phyloP scores from a whole-genome alignment of 2,113 vertebrate genomes.

The Malurus cyaneus region DNA sequence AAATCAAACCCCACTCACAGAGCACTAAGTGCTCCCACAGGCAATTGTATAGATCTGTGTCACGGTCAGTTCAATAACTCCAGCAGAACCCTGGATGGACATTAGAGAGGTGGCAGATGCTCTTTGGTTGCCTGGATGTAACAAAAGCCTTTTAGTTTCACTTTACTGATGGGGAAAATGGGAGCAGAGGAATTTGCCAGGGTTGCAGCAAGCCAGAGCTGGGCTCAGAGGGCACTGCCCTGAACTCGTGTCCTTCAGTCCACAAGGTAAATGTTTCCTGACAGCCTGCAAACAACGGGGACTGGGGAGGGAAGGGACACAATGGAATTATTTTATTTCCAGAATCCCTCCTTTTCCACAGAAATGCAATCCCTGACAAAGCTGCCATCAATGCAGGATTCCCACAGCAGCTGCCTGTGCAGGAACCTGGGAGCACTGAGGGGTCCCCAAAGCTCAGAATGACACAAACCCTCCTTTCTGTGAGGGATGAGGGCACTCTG shows the following conservation, averaged over 20 bases:
- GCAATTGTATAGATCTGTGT: not conserved
- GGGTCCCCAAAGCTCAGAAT: not conserved
- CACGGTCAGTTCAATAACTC: not conserved
- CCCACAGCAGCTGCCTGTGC: not conserved
- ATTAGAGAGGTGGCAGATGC: not conserved
- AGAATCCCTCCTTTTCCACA: not conserved
- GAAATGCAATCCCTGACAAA: not conserved
- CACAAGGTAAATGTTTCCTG: not conserved
- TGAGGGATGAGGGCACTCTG: not conserved
- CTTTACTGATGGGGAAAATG: conserved; percentile 27
- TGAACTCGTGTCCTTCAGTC: not conserved
- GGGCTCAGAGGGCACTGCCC: not conserved
- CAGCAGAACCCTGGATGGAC: not conserved
- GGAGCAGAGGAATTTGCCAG: not conserved
- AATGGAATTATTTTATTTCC: not conserved
- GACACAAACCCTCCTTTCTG: not conserved
- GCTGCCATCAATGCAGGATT: not conserved
- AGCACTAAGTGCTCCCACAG: not conserved
- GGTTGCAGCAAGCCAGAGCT: not conserved
- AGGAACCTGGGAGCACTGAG: not conserved
- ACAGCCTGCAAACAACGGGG: not conserved
- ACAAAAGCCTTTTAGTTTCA: conserved; percentile 25
- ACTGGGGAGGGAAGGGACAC: not conserved
- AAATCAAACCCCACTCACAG: not conserved
- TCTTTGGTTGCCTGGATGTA: not conserved